Conservation (phyloP, 2,888 invertebrate genomes). For the Globia sparganii region DNA sequence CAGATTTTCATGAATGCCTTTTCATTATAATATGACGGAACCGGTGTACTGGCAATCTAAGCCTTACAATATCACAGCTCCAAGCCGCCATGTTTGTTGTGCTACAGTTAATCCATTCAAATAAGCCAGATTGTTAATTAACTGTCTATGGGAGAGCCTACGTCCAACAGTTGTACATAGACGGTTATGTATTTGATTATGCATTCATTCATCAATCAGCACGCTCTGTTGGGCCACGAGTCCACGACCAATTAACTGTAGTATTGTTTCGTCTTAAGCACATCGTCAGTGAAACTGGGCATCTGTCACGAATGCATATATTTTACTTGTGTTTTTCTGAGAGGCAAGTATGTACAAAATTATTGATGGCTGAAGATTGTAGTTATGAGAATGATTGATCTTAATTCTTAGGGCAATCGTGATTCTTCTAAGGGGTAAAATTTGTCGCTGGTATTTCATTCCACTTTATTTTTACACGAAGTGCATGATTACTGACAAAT, state of each 20-base stretch:
- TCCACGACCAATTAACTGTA: slow-evolving; percentile 42
- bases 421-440: background rate
- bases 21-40: background rate
- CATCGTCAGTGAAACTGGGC: slow-evolving; percentile 43
- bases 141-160: slow-evolving; percentile 9
- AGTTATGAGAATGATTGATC: background rate
- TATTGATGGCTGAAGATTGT: background rate
- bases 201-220: slow-evolving; percentile 58
- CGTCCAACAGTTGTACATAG: slow-evolving; percentile 16
- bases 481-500: no score
- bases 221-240: slow-evolving; percentile 34
- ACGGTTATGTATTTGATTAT: slow-evolving; percentile 52
- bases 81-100: slow-evolving; percentile 17
- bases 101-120: slow-evolving; percentile 8
- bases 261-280: slow-evolving; percentile 30
- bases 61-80: background rate
- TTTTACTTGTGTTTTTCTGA: background rate
- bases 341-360: slow-evolving; percentile 2
- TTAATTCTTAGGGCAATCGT: background rate
- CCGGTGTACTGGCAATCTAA: background rate
- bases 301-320: slow-evolving; percentile 42
- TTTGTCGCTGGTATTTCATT: no score
- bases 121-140: slow-evolving; percentile 12
- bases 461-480: no score
- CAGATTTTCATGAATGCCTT: background rate